phyloP scores from a whole-genome alignment of 1,140 invertebrate species.

The Drosophila simulans region DNA sequence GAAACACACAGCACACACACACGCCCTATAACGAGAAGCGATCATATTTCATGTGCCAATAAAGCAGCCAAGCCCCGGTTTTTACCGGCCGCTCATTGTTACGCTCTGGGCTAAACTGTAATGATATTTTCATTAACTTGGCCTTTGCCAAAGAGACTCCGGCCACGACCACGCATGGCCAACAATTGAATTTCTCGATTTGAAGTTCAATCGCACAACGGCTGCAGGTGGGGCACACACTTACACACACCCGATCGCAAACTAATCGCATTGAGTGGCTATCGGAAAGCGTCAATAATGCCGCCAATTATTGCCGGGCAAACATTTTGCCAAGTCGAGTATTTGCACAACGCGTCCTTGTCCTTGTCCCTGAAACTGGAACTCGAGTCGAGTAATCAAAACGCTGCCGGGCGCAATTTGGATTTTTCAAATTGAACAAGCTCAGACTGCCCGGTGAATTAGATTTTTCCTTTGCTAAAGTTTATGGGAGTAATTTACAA shows the following conservation, averaged over 20 bases:
- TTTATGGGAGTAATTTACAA: neutral
- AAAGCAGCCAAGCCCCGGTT: conserved; percentile 39
- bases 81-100: conserved; percentile 53
- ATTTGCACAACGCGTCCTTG: conserved; percentile 78
- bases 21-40: conserved; percentile 62
- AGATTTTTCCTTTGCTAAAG: neutral
- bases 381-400: conserved; percentile 27
- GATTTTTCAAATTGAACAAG: conserved; percentile 5
- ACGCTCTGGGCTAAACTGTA: conserved; percentile 73
- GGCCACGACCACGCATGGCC: conserved; percentile 57
- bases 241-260: conserved; percentile 11
- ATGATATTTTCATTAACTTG: conserved; percentile 82
- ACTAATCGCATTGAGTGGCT: conserved; percentile 74
- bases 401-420: conserved; percentile 26
- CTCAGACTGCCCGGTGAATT: neutral
- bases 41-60: conserved; percentile 81
- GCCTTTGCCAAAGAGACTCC: conserved; percentile 60
- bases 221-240: conserved; percentile 54
- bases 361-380: conserved; percentile 69
- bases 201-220: conserved; percentile 40
- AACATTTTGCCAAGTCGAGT: conserved; percentile 50
- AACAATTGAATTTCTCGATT: conserved; percentile 56
- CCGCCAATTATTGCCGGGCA: conserved; percentile 57
- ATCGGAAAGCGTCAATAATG: conserved; percentile 72
- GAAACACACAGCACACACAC: neutral